Evolutionary conservation across 2,113 vertebrate genomes (phyloP).

Genomic region (Varanus salvator): DNA sequence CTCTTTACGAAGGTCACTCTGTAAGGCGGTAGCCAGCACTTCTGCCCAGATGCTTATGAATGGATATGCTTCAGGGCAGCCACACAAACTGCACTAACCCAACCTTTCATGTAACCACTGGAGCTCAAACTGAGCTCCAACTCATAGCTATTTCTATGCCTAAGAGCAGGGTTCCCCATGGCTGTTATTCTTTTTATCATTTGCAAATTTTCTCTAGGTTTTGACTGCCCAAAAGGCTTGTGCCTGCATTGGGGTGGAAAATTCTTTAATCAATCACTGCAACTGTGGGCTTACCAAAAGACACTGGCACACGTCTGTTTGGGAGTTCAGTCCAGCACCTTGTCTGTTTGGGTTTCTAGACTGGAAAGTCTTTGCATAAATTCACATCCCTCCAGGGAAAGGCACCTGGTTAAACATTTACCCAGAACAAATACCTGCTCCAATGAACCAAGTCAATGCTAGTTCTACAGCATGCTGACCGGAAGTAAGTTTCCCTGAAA

Average conservation of each 20-base stretch:
- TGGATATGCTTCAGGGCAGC: background rate
- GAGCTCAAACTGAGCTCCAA: too few species aligned
- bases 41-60: background rate
- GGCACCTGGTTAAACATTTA: conserved; percentile 36
- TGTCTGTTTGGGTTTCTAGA: conserved; percentile 70
- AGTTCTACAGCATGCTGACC: background rate
- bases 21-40: background rate
- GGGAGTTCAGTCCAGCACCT: background rate
- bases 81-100: background rate
- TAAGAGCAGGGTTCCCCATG: background rate
- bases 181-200: background rate
- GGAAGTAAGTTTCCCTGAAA: background rate
- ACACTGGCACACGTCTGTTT: background rate
- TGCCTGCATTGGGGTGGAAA: background rate
- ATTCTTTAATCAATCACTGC: background rate
- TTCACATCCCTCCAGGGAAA: background rate
- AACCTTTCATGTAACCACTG: background rate
- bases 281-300: background rate
- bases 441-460: conserved; percentile 57
- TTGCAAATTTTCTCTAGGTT: background rate
- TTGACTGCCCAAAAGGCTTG: background rate
- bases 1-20: background rate
- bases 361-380: conserved; percentile 68
- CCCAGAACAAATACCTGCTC: conserved; percentile 37
- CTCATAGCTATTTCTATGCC: background rate